A percentile compares a stretch with the other conserved stretches of the same genome.
Evolutionary conservation across 2,888 invertebrate genomes (phyloP).

Genomic region (Cerastoderma edule): DNA sequence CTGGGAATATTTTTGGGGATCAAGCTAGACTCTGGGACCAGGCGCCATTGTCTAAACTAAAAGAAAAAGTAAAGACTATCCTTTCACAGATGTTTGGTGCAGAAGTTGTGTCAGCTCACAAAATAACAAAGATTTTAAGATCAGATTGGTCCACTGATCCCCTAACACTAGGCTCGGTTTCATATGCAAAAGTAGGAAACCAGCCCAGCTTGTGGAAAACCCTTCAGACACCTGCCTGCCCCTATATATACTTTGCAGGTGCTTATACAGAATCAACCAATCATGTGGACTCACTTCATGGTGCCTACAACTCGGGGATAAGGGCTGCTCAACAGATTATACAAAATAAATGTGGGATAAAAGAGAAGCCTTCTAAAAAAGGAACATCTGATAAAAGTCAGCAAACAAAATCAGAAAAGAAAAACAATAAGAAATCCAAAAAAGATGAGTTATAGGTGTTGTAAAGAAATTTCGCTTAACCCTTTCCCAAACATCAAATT

Average conservation of each 20-base stretch:
- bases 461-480: not conserved
- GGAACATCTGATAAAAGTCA: not conserved
- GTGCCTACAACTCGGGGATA: conserved; percentile 73
- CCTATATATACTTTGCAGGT: conserved; percentile 75
- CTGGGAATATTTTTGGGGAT: conserved; percentile 66
- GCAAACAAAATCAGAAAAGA: not conserved
- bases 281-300: conserved; percentile 70
- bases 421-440: not conserved
- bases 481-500: not conserved
- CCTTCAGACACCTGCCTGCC: conserved; percentile 70
- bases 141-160: conserved; percentile 73
- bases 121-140: conserved; percentile 64
- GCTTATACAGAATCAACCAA: conserved; percentile 67
- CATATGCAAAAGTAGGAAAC: conserved; percentile 73
- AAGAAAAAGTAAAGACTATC: conserved; percentile 57
- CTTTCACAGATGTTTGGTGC: conserved; percentile 72
- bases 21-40: conserved; percentile 66
- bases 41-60: conserved; percentile 64
- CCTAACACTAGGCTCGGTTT: conserved; percentile 58
- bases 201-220: conserved; percentile 60
- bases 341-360: conserved; percentile 45
- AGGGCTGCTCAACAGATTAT: conserved; percentile 67
- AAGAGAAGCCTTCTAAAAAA: conserved; percentile 22
- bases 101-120: conserved; percentile 58
- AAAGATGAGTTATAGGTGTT: too few relatives aligned